phyloP scores from a whole-genome alignment of 64 coral and sea anemone species.

The Actinia equina region DNA sequence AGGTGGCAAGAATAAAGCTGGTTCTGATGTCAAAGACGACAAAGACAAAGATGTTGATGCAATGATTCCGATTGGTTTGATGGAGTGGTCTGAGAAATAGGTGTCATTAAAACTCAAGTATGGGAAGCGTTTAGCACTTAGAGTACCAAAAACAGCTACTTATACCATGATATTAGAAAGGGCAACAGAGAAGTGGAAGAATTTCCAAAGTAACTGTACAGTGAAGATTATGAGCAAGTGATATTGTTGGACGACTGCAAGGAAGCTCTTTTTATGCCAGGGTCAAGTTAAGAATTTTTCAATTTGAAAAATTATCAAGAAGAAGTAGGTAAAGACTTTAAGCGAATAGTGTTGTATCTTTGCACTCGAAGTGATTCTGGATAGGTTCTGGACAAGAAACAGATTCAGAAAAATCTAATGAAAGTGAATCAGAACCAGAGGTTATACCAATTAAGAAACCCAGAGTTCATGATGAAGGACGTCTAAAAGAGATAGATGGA shows the following conservation, averaged over 20 bases:
- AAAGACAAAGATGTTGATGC: constrained; percentile 30
- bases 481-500: no score
- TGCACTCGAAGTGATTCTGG: no score
- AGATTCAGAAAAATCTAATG: no score
- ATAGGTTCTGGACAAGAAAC: no score
- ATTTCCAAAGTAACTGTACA: constrained; percentile 55
- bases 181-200: constrained; percentile 62
- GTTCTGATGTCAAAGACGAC: background rate
- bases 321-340: no score
- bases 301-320: no score
- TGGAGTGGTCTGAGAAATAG: no score
- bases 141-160: constrained; percentile 39
- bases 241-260: constrained; percentile 58
- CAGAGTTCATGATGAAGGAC: no score
- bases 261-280: no score
- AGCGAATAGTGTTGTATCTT: no score
- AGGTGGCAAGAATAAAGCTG: constrained; percentile 24
- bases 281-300: no score
- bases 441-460: no score
- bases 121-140: constrained; percentile 59
- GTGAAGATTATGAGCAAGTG: constrained; percentile 70
- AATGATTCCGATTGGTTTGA: constrained; percentile 54
- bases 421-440: constrained; percentile 52
- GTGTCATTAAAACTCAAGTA: constrained; percentile 50
- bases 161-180: constrained; percentile 47